Conservation (phyloP, 2,797 vertebrate species). For the Alca torda region DNA sequence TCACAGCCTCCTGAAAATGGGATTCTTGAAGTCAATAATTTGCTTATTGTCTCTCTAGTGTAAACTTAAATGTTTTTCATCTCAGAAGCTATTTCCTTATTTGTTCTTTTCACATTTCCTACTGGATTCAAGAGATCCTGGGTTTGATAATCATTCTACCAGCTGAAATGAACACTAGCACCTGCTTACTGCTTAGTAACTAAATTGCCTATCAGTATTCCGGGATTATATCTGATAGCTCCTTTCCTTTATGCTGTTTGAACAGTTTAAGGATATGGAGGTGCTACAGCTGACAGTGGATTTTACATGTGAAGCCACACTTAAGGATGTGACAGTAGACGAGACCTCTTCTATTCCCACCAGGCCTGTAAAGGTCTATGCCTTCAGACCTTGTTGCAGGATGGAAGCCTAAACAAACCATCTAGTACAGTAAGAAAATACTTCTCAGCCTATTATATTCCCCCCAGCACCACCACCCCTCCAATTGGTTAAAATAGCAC, state of each 20-base stretch:
- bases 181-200: neutral
- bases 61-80: slow-evolving; percentile 31
- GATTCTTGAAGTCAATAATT: slow-evolving; percentile 34
- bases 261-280: neutral
- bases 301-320: neutral
- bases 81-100: neutral
- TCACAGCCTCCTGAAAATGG: slow-evolving; percentile 48
- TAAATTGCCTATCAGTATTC: neutral
- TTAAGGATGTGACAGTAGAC: neutral
- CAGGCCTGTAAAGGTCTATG: neutral
- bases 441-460: slow-evolving; percentile 34
- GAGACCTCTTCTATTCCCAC: neutral
- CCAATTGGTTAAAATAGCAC: slow-evolving; percentile 31
- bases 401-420: slow-evolving; percentile 38
- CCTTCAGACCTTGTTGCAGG: neutral
- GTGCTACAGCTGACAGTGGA: neutral
- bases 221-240: neutral
- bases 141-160: neutral
- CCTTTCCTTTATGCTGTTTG: neutral
- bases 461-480: slow-evolving; percentile 8
- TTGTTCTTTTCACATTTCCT: neutral
- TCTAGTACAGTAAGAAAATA: slow-evolving; percentile 21
- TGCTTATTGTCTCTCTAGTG: slow-evolving; percentile 44
- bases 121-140: neutral
- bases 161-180: neutral